These are phyloP conservation scores for Oriolus oriolus DNA, from an alignment of 2,113 vertebrate species.

Conservation along the genomic window DNA sequence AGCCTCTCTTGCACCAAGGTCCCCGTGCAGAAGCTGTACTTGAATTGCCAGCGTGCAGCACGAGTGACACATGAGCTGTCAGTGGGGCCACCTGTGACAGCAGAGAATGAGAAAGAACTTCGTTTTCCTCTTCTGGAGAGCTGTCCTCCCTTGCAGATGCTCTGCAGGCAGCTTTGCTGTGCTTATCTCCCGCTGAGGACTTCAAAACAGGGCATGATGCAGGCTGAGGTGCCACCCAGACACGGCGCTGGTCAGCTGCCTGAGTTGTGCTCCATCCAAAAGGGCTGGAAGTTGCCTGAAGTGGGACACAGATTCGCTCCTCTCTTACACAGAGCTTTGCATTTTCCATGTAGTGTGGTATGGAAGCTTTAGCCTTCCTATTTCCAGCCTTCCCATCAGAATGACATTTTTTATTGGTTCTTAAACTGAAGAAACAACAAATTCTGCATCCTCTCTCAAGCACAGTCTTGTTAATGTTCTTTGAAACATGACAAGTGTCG, in stretches of 20 bases:
- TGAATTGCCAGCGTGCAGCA: background rate
- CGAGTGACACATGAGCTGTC: background rate
- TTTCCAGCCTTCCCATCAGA: background rate
- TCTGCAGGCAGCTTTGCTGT: background rate
- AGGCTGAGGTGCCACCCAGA: background rate
- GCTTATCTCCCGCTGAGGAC: background rate
- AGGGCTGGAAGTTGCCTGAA: background rate
- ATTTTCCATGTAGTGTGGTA: background rate
- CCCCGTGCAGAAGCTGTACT: background rate
- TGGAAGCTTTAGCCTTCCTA: background rate
- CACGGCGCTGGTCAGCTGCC: background rate
- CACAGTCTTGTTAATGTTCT: constrained; percentile 19
- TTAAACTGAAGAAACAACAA: constrained; percentile 18
- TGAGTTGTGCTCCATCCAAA: background rate
- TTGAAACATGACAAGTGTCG: background rate
- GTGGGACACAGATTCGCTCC: background rate
- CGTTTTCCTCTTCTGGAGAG: background rate
- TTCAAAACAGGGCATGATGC: background rate
- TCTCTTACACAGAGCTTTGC: background rate
- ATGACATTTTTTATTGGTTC: background rate
- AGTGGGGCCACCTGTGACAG: background rate
- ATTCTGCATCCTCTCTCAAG: background rate
- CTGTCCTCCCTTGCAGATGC: background rate
- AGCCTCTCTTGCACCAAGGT: background rate
- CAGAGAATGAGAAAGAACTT: background rate